Evolutionary conservation across 2,888 invertebrate genomes (phyloP).

Genomic region (Pterobdella sp.): DNA sequence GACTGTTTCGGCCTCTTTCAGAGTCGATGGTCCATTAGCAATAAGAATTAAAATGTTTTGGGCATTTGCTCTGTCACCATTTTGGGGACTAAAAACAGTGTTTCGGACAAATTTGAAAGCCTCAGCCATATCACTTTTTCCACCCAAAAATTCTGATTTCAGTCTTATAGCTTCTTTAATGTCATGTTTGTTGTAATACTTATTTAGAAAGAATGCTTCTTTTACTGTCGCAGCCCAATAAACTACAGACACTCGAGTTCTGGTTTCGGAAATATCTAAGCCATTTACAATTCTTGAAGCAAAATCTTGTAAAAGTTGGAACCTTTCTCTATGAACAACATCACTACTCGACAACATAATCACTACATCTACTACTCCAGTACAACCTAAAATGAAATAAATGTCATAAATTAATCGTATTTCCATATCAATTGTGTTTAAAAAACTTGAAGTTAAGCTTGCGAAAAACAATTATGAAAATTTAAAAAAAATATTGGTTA

Average conservation of each 20-base stretch:
- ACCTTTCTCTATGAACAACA: conserved; percentile 35
- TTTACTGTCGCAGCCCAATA: conserved; percentile 37
- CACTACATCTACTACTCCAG: conserved; percentile 32
- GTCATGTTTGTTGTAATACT: conserved; percentile 39
- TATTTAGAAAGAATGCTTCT: conserved; percentile 44
- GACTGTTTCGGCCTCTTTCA: conserved; percentile 41
- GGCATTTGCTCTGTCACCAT: conserved; percentile 44
- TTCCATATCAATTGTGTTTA: neutral
- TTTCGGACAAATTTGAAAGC: conserved; percentile 37
- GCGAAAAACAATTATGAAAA: neutral
- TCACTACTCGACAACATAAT: conserved; percentile 35
- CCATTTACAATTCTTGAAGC: conserved; percentile 29
- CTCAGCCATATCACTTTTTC: conserved; percentile 46
- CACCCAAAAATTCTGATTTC: conserved; percentile 41
- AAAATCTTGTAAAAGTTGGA: conserved; percentile 33
- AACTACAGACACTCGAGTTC: conserved; percentile 35
- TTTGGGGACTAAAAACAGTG: conserved; percentile 27
- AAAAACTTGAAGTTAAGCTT: neutral
- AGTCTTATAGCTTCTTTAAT: conserved; percentile 42
- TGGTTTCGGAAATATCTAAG: conserved; percentile 32
- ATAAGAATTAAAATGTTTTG: conserved; percentile 44
- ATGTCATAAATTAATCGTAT: neutral
- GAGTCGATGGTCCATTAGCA: conserved; percentile 44
- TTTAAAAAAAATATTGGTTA: neutral
- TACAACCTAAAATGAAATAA: conserved; percentile 30